Base-by-base conservation (phyloP, 2,888 invertebrate species). In the Troides oblongomaculatus region DNA sequence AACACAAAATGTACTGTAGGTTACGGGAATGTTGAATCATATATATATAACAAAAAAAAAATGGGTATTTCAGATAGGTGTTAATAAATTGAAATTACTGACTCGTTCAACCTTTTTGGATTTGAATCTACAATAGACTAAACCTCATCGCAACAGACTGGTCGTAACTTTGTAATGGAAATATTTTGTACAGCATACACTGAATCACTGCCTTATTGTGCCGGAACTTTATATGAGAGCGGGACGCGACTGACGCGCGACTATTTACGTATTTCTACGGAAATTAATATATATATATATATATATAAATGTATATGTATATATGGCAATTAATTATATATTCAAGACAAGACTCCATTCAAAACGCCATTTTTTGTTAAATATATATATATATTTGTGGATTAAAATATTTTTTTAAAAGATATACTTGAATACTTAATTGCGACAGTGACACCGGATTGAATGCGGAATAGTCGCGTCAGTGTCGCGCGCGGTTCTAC, bases 141-240 rank as follows among this genome's bases (percentile, higher is more conserved):
- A 46, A 91, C 90, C 92, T 91, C 90, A 91, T 86, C 81, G 88
- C 86, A 88, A 91, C 91, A 91, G 92, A 92, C 92, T 92, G 92
- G 86, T 86, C 82, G 87, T 88, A 87, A 86, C 82, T 90, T 89
- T 90, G 83, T 90, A 89, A 85, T 82, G 86, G 87, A 88, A 82
- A 92, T 92, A 91, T 92, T 92, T 90, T 92, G 89, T 91, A 91
- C 88, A 90, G 89, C 87, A 81, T 86, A 90, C 89, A 92, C 89
- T 88, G 85, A 88, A 90, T 87, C 92, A 92, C 92, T 92, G 92
- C 92, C 92, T 91, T 90, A 90, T 82, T 87, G 92, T 92, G 92
- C 92, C 91, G 90, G 90, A 84, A 79, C 84, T 84, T 84, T 79
- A 74, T 84, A 84, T 79, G 82, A 80, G 78, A 79, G 77, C 71